A percentile compares a stretch with the other conserved stretches of the same genome.
Evolutionary conservation across 2,888 invertebrate genomes (phyloP).

Genomic region (Antheraea yamamai): DNA sequence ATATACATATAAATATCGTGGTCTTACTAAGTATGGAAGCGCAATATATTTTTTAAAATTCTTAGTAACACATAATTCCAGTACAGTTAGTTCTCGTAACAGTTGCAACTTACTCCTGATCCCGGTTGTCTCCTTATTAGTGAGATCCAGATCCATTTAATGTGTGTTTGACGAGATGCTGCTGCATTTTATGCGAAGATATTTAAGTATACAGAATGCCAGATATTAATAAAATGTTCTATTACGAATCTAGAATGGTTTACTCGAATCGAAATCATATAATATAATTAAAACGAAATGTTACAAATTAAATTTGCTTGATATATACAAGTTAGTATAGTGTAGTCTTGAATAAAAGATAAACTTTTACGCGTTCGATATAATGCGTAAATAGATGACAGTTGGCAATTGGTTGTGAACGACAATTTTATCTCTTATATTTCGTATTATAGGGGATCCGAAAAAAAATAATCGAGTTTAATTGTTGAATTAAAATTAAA

Average conservation of each 20-base stretch:
- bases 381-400: neutral
- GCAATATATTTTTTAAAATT: neutral
- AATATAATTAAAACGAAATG: too few species aligned
- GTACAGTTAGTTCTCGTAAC: neutral
- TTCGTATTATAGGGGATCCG: too few species aligned
- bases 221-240: too few species aligned
- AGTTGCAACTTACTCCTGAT: neutral
- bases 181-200: neutral
- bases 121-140: neutral
- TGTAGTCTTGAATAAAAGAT: too few species aligned
- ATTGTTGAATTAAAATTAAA: too few species aligned
- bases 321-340: too few species aligned
- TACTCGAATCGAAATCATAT: too few species aligned
- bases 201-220: neutral
- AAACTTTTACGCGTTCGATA: too few species aligned
- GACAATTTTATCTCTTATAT: neutral
- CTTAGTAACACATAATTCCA: neutral
- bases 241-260: too few species aligned
- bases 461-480: too few species aligned
- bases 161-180: neutral
- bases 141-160: neutral
- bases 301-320: too few species aligned
- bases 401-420: neutral
- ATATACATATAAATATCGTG: neutral
- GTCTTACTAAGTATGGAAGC: neutral